Evolutionary conservation across 1,140 invertebrate species (phyloP), one percentile per base, ranked within the genome.

Genomic region (Dermatophagoides farinae): DNA sequence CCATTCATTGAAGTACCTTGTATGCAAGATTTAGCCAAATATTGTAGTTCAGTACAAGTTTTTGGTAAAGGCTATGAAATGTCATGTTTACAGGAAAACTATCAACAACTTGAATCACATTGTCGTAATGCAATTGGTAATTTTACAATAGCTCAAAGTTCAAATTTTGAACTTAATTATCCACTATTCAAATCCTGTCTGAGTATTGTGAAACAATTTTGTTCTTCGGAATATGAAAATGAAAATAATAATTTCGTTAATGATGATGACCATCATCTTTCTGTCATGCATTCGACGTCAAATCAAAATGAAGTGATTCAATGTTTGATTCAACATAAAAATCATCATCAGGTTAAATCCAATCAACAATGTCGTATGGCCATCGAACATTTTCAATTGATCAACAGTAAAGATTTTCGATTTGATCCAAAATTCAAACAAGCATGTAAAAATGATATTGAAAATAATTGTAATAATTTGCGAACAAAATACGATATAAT

Each of bases 351-450:
- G 43, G 77, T 78, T 72, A 73, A 57, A 76, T 82, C 68, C 73
- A 69, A 70, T 75, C 57, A 78, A 6, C 90, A 93, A 71, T 98
- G 95, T 73, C 77, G 82, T 64, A 85, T 85, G 25, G 88, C 88
- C 61, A 84, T 98, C 31, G 91, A 97, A 73, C 92, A 97, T 76
- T 79, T 78, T 65, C 79, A 80, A 67, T 66, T 80, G 64, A 72
- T 67, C 44, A 69, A 87, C 9, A 72, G 97, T 61, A 90, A 95
- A 71, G 88, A 92, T 74, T 95, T 90, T 70, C 82, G 82, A 68
- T 97, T 97, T 71, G 90, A 84, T 22, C 86, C 84, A 66, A 91
- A 90, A 70, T 97, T 98, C 71, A 95, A 95, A 73, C 81, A 90
- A 69, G 85, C 88, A 0, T 98, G 93, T 68, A 82, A 84, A 66